Percentiles rank a stretch among this genome's conserved stretches.
Conservation (phyloP, 2,888 invertebrate genomes). For the Phengaris arion region DNA sequence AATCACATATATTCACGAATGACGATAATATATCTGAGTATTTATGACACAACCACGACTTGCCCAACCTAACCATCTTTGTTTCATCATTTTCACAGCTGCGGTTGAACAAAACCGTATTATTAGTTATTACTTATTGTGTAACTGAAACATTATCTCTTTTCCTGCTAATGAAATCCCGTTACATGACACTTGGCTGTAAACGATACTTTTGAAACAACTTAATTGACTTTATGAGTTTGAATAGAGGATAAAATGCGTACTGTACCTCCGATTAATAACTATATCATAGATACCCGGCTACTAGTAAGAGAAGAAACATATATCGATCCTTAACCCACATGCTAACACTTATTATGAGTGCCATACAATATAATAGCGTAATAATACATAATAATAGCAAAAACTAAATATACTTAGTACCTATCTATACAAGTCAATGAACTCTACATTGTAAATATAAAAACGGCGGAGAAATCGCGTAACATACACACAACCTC, state of each 20-base stretch:
- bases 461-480: too few relatives aligned
- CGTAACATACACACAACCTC: too few relatives aligned
- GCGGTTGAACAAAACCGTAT: slow-evolving; percentile 16
- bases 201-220: not conserved
- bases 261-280: too few relatives aligned
- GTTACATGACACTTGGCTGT: slow-evolving; percentile 14
- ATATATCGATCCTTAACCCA: too few relatives aligned
- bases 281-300: too few relatives aligned
- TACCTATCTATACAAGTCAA: too few relatives aligned
- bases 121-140: slow-evolving; percentile 25
- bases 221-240: not conserved
- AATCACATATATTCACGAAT: not conserved
- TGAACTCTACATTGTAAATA: too few relatives aligned
- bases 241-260: not conserved
- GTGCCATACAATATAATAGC: too few relatives aligned
- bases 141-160: slow-evolving; percentile 16
- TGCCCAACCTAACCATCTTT: slow-evolving; percentile 16
- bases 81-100: slow-evolving; percentile 22
- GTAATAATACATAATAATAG: too few relatives aligned
- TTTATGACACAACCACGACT: slow-evolving; percentile 9
- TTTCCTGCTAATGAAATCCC: slow-evolving; percentile 14
- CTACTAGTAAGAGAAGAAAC: too few relatives aligned
- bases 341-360: too few relatives aligned
- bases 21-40: not conserved
- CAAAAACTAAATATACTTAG: too few relatives aligned